Evolutionary conservation across 2,888 invertebrate species (phyloP).

Genomic region (Arrhopalites spinosus): DNA sequence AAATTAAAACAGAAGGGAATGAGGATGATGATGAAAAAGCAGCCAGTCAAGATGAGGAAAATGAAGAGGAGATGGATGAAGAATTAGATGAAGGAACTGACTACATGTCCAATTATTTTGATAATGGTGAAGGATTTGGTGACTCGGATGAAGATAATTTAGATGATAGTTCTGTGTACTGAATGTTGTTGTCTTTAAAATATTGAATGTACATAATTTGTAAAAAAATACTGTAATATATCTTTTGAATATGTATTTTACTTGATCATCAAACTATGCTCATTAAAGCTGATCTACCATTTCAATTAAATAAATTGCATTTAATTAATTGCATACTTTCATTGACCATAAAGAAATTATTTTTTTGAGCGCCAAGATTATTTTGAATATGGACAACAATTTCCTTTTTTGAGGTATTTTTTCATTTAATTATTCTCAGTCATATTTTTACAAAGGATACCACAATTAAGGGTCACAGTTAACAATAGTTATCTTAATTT

Average conservation of each 20-base stretch:
- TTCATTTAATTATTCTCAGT: too few relatives aligned
- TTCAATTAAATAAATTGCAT: too few relatives aligned
- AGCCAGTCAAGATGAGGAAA: conserved; percentile 38
- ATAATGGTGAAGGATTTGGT: conserved; percentile 63
- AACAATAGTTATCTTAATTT: too few relatives aligned
- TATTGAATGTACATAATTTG: background rate
- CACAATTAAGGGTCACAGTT: too few relatives aligned
- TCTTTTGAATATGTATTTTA: background rate
- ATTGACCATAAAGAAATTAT: too few relatives aligned
- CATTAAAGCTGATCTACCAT: too few relatives aligned
- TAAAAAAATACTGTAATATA: background rate
- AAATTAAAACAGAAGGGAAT: conserved; percentile 56
- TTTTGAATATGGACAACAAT: too few relatives aligned
- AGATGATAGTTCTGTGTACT: conserved; percentile 52
- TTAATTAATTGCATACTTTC: too few relatives aligned
- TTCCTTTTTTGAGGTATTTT: too few relatives aligned
- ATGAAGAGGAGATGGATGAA: conserved; percentile 62
- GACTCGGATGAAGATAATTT: conserved; percentile 61
- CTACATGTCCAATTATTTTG: conserved; percentile 57
- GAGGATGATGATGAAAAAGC: conserved; percentile 55
- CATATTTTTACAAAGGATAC: too few relatives aligned
- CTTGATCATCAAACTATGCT: too few relatives aligned
- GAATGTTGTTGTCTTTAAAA: background rate
- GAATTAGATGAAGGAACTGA: conserved; percentile 62
- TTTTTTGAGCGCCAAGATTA: too few relatives aligned